Evolutionary conservation across 1,140 invertebrate genomes (phyloP).

Genomic region (Nephotettix cincticeps): DNA sequence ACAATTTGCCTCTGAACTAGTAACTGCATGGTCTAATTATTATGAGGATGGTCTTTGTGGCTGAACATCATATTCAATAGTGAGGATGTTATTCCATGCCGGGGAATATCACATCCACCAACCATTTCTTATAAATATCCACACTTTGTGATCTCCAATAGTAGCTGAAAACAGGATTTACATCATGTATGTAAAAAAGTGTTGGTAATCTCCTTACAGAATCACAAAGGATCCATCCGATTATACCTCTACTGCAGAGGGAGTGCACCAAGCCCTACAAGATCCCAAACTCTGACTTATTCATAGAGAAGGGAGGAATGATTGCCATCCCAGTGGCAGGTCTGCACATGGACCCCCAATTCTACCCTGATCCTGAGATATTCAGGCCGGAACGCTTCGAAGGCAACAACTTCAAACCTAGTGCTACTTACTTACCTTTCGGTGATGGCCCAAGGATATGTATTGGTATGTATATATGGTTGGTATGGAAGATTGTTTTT

Average conservation of each 20-base stretch:
- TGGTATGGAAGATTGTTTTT: background rate
- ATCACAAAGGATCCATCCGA: constrained; percentile 57
- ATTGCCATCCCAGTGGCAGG: constrained; percentile 46
- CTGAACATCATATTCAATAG: no score
- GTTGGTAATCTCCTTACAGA: constrained; percentile 43
- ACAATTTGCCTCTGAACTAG: no score
- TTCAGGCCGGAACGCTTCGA: constrained; percentile 68
- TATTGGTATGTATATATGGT: constrained; percentile 45
- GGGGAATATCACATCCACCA: no score
- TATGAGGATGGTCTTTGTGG: no score
- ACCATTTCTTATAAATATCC: no score
- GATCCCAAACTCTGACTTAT: constrained; percentile 56
- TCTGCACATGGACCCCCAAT: constrained; percentile 51
- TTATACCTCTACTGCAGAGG: constrained; percentile 45
- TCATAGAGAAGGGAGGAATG: constrained; percentile 52
- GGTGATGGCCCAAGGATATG: constrained; percentile 60
- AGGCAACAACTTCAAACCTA: constrained; percentile 45
- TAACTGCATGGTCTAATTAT: no score
- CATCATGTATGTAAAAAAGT: no score
- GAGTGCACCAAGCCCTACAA: constrained; percentile 49
- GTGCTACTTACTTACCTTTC: constrained; percentile 58
- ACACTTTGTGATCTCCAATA: no score
- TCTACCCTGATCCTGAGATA: constrained; percentile 58
- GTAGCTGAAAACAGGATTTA: no score
- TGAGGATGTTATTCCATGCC: no score